Evolutionary conservation across 1,140 invertebrate genomes (phyloP).

Genomic region (Brachionus calyciflorus): DNA sequence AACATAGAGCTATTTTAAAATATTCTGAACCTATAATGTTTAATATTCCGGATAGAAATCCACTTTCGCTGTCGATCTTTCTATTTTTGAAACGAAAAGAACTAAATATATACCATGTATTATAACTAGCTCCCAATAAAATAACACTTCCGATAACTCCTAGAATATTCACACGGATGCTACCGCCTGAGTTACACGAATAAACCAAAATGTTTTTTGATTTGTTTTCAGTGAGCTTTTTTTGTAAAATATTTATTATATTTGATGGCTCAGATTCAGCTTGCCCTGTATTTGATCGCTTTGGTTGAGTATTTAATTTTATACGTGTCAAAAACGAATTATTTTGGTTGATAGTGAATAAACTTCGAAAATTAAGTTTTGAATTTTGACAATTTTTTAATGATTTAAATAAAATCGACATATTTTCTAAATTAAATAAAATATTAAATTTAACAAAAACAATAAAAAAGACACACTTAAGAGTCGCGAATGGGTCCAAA

Average conservation of each 20-base stretch:
- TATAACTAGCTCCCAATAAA: conserved; percentile 40
- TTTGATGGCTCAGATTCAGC: neutral
- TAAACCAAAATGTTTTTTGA: conserved; percentile 6
- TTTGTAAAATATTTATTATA: neutral
- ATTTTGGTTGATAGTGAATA: neutral
- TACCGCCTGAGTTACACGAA: conserved; percentile 1
- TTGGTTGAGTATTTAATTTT: too few relatives aligned
- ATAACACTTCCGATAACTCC: conserved; percentile 13
- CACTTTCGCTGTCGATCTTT: neutral
- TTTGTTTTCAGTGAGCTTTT: conserved; percentile 24
- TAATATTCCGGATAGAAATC: neutral
- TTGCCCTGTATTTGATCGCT: too few relatives aligned
- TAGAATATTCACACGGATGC: neutral
- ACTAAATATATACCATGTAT: conserved; percentile 36
- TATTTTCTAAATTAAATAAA: neutral
- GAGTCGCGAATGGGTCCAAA: too few relatives aligned
- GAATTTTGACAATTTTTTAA: neutral
- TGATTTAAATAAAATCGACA: conserved; percentile 12
- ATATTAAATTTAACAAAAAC: neutral
- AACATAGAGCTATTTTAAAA: conserved; percentile 20
- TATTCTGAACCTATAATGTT: conserved; percentile 31
- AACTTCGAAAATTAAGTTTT: neutral
- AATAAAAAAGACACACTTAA: too few relatives aligned
- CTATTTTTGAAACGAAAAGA: conserved; percentile 8
- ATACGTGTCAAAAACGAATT: too few relatives aligned